Evolutionary conservation across 2,888 invertebrate species (phyloP).

Genomic region (Steromphala cineraria): DNA sequence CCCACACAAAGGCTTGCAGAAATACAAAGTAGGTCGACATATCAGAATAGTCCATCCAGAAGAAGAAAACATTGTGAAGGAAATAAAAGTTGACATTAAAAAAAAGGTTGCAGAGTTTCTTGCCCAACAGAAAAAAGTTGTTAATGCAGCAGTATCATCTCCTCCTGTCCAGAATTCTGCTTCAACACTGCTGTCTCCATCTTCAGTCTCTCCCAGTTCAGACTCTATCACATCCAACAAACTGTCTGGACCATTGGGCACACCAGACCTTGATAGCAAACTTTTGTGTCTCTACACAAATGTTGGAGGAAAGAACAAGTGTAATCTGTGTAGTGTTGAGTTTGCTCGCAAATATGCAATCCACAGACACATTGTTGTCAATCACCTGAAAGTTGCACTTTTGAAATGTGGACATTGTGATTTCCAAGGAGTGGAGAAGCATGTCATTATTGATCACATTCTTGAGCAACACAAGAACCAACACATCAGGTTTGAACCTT

Average conservation of each 20-base stretch:
- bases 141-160: background rate
- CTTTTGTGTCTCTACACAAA: constrained; percentile 38
- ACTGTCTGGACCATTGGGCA: constrained; percentile 27
- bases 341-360: constrained; percentile 45
- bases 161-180: background rate
- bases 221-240: background rate
- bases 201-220: background rate
- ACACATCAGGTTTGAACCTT: constrained; percentile 33
- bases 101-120: constrained; percentile 38
- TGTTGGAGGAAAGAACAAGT: constrained; percentile 28
- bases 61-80: constrained; percentile 36
- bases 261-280: constrained; percentile 41
- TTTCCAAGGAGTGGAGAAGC: constrained; percentile 44
- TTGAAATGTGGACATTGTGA: constrained; percentile 41
- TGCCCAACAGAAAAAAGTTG: constrained; percentile 14
- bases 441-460: constrained; percentile 46
- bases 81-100: constrained; percentile 40
- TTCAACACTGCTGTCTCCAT: background rate
- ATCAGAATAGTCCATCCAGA: constrained; percentile 45
- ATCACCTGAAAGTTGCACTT: constrained; percentile 41
- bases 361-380: constrained; percentile 41
- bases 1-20: constrained; percentile 47
- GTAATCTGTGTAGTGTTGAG: constrained; percentile 39
- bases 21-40: constrained; percentile 47
- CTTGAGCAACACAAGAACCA: constrained; percentile 39